These are phyloP conservation scores for Mamestra configurata DNA, from an alignment of 1,140 invertebrate species.

Conservation along the genomic window DNA sequence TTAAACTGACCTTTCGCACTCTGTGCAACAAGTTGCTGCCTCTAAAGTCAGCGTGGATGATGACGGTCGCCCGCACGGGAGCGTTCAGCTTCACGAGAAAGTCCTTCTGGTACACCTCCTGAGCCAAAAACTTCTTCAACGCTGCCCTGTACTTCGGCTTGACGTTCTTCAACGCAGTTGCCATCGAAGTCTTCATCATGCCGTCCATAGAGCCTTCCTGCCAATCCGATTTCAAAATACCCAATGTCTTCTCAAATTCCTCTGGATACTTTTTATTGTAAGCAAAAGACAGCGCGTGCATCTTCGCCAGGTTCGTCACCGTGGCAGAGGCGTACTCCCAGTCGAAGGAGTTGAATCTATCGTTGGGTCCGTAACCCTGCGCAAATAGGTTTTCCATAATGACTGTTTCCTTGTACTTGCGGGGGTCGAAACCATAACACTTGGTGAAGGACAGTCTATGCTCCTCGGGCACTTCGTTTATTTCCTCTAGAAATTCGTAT, in stretches of 20 bases:
- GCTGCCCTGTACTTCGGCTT: neutral
- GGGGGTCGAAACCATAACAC: conserved; percentile 47
- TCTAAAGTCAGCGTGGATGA: conserved; percentile 71
- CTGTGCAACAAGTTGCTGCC: conserved; percentile 69
- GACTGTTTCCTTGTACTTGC: conserved; percentile 47
- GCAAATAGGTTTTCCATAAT: conserved; percentile 60
- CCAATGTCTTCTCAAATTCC: conserved; percentile 46
- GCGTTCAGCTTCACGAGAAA: neutral
- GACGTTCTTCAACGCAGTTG: neutral
- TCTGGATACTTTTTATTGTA: conserved; percentile 48
- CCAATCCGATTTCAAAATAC: conserved; percentile 35
- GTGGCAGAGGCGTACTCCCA: conserved; percentile 59
- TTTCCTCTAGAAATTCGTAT: neutral
- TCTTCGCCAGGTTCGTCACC: conserved; percentile 54
- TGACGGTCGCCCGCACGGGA: conserved; percentile 49
- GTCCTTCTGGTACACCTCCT: conserved; percentile 24
- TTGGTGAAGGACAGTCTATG: conserved; percentile 49
- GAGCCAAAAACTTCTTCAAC: neutral
- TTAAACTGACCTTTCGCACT: conserved; percentile 57
- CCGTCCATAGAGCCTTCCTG: conserved; percentile 54
- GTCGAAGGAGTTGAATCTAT: conserved; percentile 58
- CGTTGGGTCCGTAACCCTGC: conserved; percentile 49
- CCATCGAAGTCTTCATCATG: neutral
- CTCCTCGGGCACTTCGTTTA: conserved; percentile 8
- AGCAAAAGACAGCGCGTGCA: conserved; percentile 63